A percentile compares a stretch with the other conserved stretches of the same genome.
phyloP scores from a whole-genome alignment of 2,888 invertebrate species.

The Polia nebulosa region DNA sequence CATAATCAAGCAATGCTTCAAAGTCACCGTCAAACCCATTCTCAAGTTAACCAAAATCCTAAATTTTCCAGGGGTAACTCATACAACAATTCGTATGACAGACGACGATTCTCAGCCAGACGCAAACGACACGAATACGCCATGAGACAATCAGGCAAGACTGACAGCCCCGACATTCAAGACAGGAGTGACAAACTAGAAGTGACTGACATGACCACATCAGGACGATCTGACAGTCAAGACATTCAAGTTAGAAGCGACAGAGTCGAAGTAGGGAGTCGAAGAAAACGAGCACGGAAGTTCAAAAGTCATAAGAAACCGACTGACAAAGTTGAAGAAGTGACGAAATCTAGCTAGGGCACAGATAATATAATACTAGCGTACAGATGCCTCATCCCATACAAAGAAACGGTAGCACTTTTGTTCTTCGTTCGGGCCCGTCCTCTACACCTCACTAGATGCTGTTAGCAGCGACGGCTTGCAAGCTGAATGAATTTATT shows the following conservation, averaged over 20 bases:
- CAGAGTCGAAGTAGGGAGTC: conserved; percentile 2
- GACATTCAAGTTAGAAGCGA: conserved; percentile 30
- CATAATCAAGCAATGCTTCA: not conserved
- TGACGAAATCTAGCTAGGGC: conserved; percentile 27
- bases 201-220: conserved; percentile 21
- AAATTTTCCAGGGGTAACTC: conserved; percentile 70
- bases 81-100: conserved; percentile 70
- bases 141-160: conserved; percentile 58
- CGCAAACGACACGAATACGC: conserved; percentile 72
- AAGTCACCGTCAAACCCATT: not conserved
- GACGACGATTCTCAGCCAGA: conserved; percentile 74
- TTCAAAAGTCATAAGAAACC: conserved; percentile 22
- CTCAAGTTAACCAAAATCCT: not conserved
- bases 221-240: conserved; percentile 37
- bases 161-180: conserved; percentile 50
- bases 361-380: no score
- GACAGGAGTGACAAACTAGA: conserved; percentile 30
- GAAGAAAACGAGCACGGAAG: conserved; percentile 25
- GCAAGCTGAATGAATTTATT: no score
- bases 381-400: no score
- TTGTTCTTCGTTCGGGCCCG: no score
- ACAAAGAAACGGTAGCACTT: no score
- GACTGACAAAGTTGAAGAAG: not conserved
- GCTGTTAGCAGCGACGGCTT: no score
- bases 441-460: no score